Evolutionary conservation across 2,797 vertebrate genomes (phyloP), one percentile per base, ranked within the genome.

Genomic region (Thunnus albacares): DNA sequence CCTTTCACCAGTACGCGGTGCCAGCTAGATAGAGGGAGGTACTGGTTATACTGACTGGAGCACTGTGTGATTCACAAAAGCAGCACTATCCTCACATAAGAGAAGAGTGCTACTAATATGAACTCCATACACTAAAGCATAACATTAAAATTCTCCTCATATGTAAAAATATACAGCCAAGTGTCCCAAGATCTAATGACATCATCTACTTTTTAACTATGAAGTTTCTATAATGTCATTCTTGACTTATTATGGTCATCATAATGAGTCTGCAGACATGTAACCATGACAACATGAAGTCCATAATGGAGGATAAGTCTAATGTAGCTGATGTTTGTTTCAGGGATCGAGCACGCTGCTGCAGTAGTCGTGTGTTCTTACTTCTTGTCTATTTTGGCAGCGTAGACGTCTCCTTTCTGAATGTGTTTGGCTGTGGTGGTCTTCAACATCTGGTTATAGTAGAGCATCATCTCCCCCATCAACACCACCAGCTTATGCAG

Each of bases 391-490:
- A 99, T 95, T 90, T 97, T 97, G 77, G 97, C 98, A 56, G 97
- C 97, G 2, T 96, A 99, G 59, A 99, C 72, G 5, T 95, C 94
- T 93, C 96, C 97, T 83, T 96, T 97, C 70, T 96, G 92, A 43
- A 97, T 70, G 52, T 73, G 4, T 88, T 61, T 6, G 71, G 84
- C 51, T 81, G 93, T 57, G 90, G 51, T 71, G 30, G 35, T 61
- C 61, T 71, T 95, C 35, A 93, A 95, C 2, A 86, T 91, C 68
- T 93, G 94, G 58, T 97, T 98, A 82, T 99, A 99, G 81, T 96
- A 96, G 4, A 99, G 94, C 58, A 98, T 95, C 98, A 99, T 99
- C 91, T 99, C 97, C 53, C 97, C 97, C 97, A 98, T 98, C 59
- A 99, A 81, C 55, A 97, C 95, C 17, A 96, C 96, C 84, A 99